phyloP scores from a whole-genome alignment of 1,140 invertebrate species.

The Meloidogyne chitwoodi region DNA sequence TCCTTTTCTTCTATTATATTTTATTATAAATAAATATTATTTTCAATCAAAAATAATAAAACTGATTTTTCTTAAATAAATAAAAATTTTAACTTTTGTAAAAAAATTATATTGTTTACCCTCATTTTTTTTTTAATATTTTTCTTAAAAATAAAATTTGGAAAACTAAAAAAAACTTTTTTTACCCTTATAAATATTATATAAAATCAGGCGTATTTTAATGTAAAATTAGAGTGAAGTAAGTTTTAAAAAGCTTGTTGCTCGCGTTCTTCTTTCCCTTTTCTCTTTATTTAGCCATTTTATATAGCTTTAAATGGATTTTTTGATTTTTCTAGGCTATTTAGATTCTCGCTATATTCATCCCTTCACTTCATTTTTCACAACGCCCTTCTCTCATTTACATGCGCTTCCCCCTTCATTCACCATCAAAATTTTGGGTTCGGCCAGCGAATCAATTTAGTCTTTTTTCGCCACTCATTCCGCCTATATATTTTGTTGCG shows the following conservation, averaged over 20 bases:
- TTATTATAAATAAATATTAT: background rate
- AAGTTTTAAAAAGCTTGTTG: background rate
- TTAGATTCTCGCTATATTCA: background rate
- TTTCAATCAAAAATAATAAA: background rate
- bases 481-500: background rate
- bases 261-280: background rate
- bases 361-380: background rate
- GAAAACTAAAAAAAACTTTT: background rate
- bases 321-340: background rate
- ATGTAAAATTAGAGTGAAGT: background rate
- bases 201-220: too few species aligned
- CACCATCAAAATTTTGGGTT: background rate
- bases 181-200: background rate
- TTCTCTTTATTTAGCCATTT: background rate
- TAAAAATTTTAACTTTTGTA: background rate
- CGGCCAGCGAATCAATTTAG: background rate
- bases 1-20: background rate
- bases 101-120: background rate
- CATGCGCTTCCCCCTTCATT: background rate
- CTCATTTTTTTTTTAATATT: background rate
- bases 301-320: background rate
- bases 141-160: background rate
- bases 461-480: background rate
- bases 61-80: background rate
- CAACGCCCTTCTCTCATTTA: background rate